A percentile compares a stretch with the other conserved stretches of the same genome.
Conservation (phyloP, 2,113 vertebrate genomes). For the Ibidorhyncha struthersii region DNA sequence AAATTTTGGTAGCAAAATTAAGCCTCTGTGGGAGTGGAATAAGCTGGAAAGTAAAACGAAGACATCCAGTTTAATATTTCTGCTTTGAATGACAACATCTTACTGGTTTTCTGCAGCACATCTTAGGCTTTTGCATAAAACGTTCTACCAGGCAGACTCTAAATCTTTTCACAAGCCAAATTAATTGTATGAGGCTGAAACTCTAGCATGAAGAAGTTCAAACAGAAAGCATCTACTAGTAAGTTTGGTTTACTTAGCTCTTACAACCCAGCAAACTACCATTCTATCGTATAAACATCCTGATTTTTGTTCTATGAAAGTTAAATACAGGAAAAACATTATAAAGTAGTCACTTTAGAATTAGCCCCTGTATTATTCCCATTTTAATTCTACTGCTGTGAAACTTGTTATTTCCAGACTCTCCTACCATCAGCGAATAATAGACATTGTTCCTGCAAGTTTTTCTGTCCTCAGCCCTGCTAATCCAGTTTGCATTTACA, state of each 20-base stretch:
- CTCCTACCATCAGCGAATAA: constrained; percentile 95
- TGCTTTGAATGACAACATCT: neutral
- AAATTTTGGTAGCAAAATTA: neutral
- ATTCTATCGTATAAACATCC: neutral
- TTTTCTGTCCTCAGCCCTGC: constrained; percentile 92
- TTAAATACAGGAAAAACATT: neutral
- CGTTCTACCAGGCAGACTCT: neutral
- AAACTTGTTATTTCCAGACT: constrained; percentile 78
- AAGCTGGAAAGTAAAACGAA: neutral
- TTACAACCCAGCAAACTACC: neutral
- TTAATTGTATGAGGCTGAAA: neutral
- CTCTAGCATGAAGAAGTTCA: neutral
- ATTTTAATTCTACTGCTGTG: neutral
- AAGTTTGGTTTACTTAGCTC: neutral
- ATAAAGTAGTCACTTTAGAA: neutral
- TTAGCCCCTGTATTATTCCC: neutral
- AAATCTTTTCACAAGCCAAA: neutral
- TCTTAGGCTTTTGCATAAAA: neutral
- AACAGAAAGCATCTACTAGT: neutral
- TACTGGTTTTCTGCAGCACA: neutral
- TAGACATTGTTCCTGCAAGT: constrained; percentile 92
- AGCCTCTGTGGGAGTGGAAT: neutral
- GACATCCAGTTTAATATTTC: neutral
- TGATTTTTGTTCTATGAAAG: neutral
- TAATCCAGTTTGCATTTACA: constrained; percentile 88